These are phyloP conservation scores for Echiichthys vipera DNA, from an alignment of 2,797 vertebrate genomes.

Conservation along the genomic window DNA sequence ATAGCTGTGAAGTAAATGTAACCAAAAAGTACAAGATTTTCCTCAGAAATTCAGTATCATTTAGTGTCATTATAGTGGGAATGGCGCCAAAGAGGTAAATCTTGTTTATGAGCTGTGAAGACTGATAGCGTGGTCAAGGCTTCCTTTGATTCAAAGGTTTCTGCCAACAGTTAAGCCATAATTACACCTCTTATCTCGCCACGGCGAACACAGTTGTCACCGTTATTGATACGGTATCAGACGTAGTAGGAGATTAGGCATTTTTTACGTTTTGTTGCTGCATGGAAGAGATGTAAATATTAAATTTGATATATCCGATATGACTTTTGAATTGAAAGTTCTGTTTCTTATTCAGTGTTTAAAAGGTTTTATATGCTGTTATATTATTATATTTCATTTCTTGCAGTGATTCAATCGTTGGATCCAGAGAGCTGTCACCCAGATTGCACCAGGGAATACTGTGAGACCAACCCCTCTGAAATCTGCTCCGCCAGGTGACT, in stretches of 20 bases:
- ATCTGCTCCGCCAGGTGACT: constrained; percentile 82
- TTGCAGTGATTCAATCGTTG: constrained; percentile 72
- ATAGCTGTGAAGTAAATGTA: background rate
- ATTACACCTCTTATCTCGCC: constrained; percentile 75
- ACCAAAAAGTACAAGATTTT: background rate
- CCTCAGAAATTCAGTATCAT: background rate
- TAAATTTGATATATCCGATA: background rate
- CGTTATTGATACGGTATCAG: constrained; percentile 54
- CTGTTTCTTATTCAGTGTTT: background rate
- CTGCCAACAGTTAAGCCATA: constrained; percentile 57
- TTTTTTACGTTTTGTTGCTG: constrained; percentile 18
- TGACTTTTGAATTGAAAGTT: background rate
- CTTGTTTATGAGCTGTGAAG: constrained; percentile 70
- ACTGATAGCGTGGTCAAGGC: constrained; percentile 71
- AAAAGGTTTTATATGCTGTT: constrained; percentile 11
- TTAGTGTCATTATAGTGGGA: constrained; percentile 13
- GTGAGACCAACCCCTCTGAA: constrained; percentile 71
- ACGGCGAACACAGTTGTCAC: constrained; percentile 55
- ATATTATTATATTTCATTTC: too few species aligned
- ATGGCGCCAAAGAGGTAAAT: constrained; percentile 52
- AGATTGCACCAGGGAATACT: constrained; percentile 81
- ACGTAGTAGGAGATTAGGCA: constrained; percentile 32
- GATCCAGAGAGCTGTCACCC: constrained; percentile 73
- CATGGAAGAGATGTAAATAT: constrained; percentile 25
- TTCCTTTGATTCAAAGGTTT: constrained; percentile 78